phyloP scores from a whole-genome alignment of 2,888 invertebrate species.

The Agonopterix heracliana region DNA sequence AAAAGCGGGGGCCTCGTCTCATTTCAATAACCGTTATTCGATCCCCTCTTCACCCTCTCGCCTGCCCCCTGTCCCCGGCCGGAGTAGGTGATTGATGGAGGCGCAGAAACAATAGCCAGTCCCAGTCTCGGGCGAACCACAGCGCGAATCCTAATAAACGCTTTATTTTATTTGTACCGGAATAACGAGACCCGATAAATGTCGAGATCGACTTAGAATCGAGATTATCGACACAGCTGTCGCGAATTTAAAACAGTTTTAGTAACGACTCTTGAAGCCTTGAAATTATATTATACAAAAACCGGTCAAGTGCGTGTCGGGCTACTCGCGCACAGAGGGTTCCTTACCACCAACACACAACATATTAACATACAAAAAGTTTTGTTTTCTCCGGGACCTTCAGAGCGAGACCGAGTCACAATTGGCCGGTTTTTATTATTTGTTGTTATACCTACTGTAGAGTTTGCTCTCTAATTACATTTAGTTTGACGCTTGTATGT shows the following conservation, averaged over 20 bases:
- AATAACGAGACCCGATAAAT: slow-evolving; percentile 65
- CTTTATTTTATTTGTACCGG: slow-evolving; percentile 70
- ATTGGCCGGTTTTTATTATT: too few species aligned
- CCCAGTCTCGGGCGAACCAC: slow-evolving; percentile 39
- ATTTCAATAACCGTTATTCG: slow-evolving; percentile 76
- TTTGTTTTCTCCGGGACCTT: too few species aligned
- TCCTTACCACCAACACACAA: too few species aligned
- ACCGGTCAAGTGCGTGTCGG: too few species aligned
- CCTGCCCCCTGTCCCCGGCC: slow-evolving; percentile 28
- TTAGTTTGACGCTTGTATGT: too few species aligned
- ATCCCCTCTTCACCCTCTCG: slow-evolving; percentile 28
- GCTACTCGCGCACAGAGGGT: too few species aligned
- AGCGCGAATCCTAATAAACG: slow-evolving; percentile 73
- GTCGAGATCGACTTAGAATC: slow-evolving; percentile 63
- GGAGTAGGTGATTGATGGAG: slow-evolving; percentile 70
- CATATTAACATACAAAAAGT: too few species aligned
- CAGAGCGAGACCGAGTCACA: too few species aligned
- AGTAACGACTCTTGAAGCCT: not conserved
- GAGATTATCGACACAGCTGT: slow-evolving; percentile 52
- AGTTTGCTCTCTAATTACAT: too few species aligned
- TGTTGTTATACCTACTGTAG: too few species aligned
- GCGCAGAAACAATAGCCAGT: slow-evolving; percentile 69
- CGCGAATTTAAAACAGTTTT: slow-evolving; percentile 39
- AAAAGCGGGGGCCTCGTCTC: slow-evolving; percentile 70
- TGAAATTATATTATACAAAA: too few species aligned